Base-by-base conservation (phyloP, 2,888 invertebrate genomes). In the Apotomis capreana region DNA sequence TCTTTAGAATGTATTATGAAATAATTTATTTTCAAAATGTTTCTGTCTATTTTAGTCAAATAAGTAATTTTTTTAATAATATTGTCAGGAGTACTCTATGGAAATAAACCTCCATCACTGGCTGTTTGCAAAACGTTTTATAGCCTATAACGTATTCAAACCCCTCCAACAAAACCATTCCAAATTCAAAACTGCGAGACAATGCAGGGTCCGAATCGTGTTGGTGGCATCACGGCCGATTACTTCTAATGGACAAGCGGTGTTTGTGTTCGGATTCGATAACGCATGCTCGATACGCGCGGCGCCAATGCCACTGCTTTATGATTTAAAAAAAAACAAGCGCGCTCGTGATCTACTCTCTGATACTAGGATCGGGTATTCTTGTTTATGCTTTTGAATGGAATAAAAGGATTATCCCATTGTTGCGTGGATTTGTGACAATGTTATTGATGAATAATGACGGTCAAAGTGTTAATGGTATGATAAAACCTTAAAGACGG, bases 241-340 rank as follows among this genome's bases (percentile, higher is more conserved):
- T 94, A 92, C 91, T 89, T 92, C 92, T 94, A 94, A 94, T 94
- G 93, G 91, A 93, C 93, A 93, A 92, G 89, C 89, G 87, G 78
- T 93, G 93, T 93, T 92, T 92, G 92, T 91, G 91, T 92, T 87
- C 87, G 84, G 78, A 74, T 71, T 79, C 80, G 93, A 93, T 93
- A 93, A 93, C 86, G 84, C 81, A 77, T 84, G 87, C 85, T 88
- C 86, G 93, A 93, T 93, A 92, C 86, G 88, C 87, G 82, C 89
- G 93, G 93, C 93, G 92, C 92, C 92, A 90, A 49, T 81, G 91
- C 91, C 91, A 91, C 91, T 82, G 90, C 87, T 78, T 89, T 89
- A 87, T 87, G 86, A 86, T 87, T 64, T 64, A 75, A 81, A 77
- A 81, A 79, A 78, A 76, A 76, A 68, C 51, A 73, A 78, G 69